Percentiles rank a stretch among this genome's conserved stretches.
phyloP scores from a whole-genome alignment of 2,113 vertebrate species.

The Melanerpes formicivorus region DNA sequence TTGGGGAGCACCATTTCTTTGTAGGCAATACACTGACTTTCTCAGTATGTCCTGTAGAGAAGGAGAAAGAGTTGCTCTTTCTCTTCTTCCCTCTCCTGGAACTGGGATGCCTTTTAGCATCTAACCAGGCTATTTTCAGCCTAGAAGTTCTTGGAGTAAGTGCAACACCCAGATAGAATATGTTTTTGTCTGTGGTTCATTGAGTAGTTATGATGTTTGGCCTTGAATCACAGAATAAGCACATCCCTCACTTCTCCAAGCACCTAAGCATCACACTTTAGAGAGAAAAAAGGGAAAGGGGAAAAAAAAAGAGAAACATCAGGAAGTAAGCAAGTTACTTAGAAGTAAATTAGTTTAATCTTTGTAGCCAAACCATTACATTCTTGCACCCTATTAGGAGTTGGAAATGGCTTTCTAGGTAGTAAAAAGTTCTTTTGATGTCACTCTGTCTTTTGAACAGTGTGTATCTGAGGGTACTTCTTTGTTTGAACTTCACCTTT shows the following conservation, averaged over 20 bases:
- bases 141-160: conserved; percentile 40
- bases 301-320: conserved; percentile 36
- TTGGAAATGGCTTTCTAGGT: conserved; percentile 50
- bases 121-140: neutral
- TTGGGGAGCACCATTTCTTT: accelerated
- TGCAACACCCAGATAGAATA: conserved; percentile 34
- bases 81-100: neutral
- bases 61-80: neutral
- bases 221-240: neutral
- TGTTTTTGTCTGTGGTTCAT: conserved; percentile 37
- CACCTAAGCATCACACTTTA: conserved; percentile 60
- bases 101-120: neutral
- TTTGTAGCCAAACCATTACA: conserved; percentile 71
- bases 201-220: conserved; percentile 17
- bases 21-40: neutral
- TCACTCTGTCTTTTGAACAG: neutral
- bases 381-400: conserved; percentile 66
- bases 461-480: neutral
- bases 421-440: conserved; percentile 67
- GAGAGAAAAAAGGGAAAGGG: neutral
- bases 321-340: conserved; percentile 71
- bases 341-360: conserved; percentile 71
- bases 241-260: conserved; percentile 12
- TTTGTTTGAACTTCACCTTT: conserved; percentile 29
- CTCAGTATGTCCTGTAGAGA: neutral